A percentile compares a stretch with the other conserved stretches of the same genome.
Conservation (phyloP, 2,888 invertebrate species). For the Drosophila meridiana region DNA sequence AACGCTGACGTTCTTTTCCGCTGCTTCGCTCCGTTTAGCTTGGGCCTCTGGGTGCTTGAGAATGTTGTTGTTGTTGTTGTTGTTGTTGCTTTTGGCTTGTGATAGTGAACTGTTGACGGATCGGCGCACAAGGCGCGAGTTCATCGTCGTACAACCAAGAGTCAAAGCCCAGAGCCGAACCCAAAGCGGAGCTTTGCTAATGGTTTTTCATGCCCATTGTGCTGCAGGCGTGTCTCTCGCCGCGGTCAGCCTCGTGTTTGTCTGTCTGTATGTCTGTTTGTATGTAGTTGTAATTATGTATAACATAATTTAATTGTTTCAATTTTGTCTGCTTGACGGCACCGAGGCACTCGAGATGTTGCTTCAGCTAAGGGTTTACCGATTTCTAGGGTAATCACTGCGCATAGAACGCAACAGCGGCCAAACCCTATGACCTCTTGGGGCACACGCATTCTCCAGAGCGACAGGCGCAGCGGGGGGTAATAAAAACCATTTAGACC, state of each 20-base stretch:
- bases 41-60: slow-evolving; percentile 22
- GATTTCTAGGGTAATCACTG: slow-evolving; percentile 38
- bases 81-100: slow-evolving; percentile 19
- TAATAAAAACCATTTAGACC: neutral
- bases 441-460: slow-evolving; percentile 16
- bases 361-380: slow-evolving; percentile 16
- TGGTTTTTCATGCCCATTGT: slow-evolving; percentile 53
- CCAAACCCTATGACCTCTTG: slow-evolving; percentile 32
- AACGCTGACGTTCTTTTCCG: slow-evolving; percentile 44
- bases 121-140: slow-evolving; percentile 41
- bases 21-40: slow-evolving; percentile 52
- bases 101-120: slow-evolving; percentile 54
- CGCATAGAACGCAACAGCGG: slow-evolving; percentile 9
- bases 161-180: slow-evolving; percentile 45
- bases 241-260: slow-evolving; percentile 8
- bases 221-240: slow-evolving; percentile 47
- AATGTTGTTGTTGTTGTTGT: slow-evolving; percentile 29
- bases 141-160: slow-evolving; percentile 46
- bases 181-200: slow-evolving; percentile 48
- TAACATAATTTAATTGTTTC: slow-evolving; percentile 70
- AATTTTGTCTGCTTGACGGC: slow-evolving; percentile 53
- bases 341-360: slow-evolving; percentile 34
- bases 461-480: neutral
- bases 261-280: slow-evolving; percentile 11
- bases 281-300: slow-evolving; percentile 55